Evolutionary conservation across 2,888 invertebrate genomes (phyloP).

Genomic region (Vandiemenella viatica): DNA sequence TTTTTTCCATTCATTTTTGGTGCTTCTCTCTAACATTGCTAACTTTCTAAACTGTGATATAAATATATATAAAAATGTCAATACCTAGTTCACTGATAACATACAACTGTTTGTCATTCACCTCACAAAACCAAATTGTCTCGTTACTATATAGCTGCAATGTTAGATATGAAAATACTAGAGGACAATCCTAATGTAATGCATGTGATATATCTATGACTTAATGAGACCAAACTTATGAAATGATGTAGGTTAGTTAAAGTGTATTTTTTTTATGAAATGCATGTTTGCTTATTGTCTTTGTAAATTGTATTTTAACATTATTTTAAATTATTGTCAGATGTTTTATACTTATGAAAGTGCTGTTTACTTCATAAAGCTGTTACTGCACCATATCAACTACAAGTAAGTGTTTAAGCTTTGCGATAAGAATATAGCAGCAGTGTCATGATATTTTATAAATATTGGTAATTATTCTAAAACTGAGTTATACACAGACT

Average conservation of each 20-base stretch:
- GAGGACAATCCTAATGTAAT: slow-evolving; percentile 14
- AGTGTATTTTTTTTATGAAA: slow-evolving; percentile 8
- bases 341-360: slow-evolving; percentile 11
- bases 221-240: slow-evolving; percentile 14
- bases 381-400: background rate
- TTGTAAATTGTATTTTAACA: slow-evolving; percentile 5
- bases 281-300: slow-evolving; percentile 13
- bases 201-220: slow-evolving; percentile 14
- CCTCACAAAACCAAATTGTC: slow-evolving; percentile 1
- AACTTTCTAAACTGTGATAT: slow-evolving; percentile 15
- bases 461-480: too few relatives aligned
- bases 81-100: slow-evolving; percentile 6
- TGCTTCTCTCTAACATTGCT: slow-evolving; percentile 12
- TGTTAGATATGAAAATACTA: slow-evolving; percentile 5
- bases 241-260: slow-evolving; percentile 11
- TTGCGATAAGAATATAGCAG: too few relatives aligned
- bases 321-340: slow-evolving; percentile 4
- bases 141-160: slow-evolving; percentile 4
- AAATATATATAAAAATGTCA: slow-evolving; percentile 9
- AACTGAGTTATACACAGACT: too few relatives aligned
- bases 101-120: background rate
- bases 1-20: slow-evolving; percentile 7
- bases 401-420: too few relatives aligned
- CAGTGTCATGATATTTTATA: too few relatives aligned
- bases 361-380: slow-evolving; percentile 6